Evolutionary conservation across 1,140 invertebrate genomes (phyloP), one percentile per base, ranked within the genome.

Genomic region (Luehdorfia chinensis): DNA sequence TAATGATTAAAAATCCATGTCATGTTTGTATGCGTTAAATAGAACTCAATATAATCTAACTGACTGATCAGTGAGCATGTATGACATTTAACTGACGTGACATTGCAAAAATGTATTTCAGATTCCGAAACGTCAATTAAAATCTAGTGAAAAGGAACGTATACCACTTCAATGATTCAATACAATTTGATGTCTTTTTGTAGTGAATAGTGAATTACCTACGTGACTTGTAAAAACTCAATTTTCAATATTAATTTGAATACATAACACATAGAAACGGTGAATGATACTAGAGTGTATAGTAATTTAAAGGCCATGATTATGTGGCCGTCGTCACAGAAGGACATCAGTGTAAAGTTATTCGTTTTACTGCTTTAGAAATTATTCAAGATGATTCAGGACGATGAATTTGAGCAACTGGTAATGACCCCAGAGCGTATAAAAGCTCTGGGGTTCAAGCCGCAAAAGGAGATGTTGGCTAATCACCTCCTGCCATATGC

Each of bases 401-500:
- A 84, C 63, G 75, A 84, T 32, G 79, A 84, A 15, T 75, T 56
- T 49, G 79, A 84, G 34, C 28, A 55, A 9, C 41, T 71, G 49
- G 58, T 76, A 32, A 48, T 62, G 32, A 71, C 72, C 33, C 66
- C 72, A 27, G 65, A 84, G 47, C 56, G 83, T 13, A 58, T 75
- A 19, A 37, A 64, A 31, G 61, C 55, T 55, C 57, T 84, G 51
- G 81, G 81, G 28, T 86, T 77, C 59, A 74, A 76, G 39, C 89
- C 89, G 1, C 92, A 94, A 75, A 92, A 90, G 64, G 91, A 93
- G 59, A 85, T 90, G 46, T 60, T 90, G 33, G 91, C 90, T 39
- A 93, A 93, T 64, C 90, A 90, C 68, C 75, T 93, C 27, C 70
- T 94, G 23, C 92, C 93, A 5, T 94, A 94, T 79, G 88, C 88